Percentiles rank a stretch among this genome's conserved stretches.
Evolutionary conservation across 2,113 vertebrate species (phyloP).

Genomic region (Balaenoptera acutorostrata): DNA sequence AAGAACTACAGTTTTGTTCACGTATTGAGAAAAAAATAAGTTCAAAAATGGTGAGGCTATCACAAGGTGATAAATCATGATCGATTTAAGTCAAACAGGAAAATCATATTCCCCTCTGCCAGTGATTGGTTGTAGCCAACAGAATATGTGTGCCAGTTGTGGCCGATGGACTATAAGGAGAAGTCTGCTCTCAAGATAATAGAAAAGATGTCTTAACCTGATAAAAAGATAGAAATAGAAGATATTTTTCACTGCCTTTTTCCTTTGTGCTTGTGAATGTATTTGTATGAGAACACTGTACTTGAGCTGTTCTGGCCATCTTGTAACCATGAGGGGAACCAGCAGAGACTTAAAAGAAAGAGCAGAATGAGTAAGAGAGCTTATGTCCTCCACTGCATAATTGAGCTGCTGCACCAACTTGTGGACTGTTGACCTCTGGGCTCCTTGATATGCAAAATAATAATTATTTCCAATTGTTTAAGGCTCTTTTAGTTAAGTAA

Average conservation of each 20-base stretch:
- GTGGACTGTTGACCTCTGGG: background rate
- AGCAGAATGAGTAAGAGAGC: background rate
- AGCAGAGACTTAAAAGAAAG: background rate
- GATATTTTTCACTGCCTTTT: background rate
- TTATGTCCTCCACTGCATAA: background rate
- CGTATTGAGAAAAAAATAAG: background rate
- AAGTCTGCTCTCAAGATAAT: background rate
- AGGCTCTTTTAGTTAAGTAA: background rate
- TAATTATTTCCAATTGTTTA: background rate
- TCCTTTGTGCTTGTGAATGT: background rate
- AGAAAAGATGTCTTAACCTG: background rate
- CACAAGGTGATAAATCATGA: background rate
- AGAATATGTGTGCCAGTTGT: background rate
- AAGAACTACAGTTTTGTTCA: background rate
- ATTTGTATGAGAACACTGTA: background rate
- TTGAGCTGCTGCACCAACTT: background rate
- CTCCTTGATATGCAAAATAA: background rate
- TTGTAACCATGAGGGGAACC: background rate
- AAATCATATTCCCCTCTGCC: background rate
- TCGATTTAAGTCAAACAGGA: background rate
- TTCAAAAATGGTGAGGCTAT: background rate
- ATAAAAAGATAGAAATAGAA: background rate
- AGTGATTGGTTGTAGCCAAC: background rate
- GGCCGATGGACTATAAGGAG: background rate
- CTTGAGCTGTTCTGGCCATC: background rate